Conservation (phyloP, 2,888 invertebrate species). For the Polietes domitor region DNA sequence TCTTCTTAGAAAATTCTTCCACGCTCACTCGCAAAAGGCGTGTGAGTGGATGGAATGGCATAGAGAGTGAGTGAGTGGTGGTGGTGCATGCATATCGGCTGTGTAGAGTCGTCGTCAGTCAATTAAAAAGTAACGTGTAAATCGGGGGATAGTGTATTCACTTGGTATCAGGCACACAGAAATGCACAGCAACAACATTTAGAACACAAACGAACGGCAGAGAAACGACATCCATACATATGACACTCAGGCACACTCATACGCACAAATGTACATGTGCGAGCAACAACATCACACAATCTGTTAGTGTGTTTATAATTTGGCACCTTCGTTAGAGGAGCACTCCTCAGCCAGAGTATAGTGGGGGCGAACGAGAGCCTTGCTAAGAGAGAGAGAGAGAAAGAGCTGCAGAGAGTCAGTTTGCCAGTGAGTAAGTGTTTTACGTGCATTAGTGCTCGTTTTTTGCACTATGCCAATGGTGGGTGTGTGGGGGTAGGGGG, state of each 20-base stretch:
- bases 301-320: not conserved
- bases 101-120: too few relatives aligned
- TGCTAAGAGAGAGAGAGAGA: not conserved
- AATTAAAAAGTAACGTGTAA: constrained; percentile 25
- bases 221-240: not conserved
- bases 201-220: constrained; percentile 8
- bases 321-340: constrained; percentile 10
- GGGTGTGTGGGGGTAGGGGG: not conserved
- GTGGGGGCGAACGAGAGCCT: not conserved
- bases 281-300: not conserved
- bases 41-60: too few relatives aligned
- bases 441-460: not conserved
- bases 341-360: not conserved
- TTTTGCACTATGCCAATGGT: not conserved
- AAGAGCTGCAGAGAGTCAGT: not conserved
- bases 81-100: too few relatives aligned
- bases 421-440: not conserved
- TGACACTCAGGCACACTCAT: not conserved
- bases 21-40: too few relatives aligned
- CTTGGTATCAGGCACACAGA: constrained; percentile 51
- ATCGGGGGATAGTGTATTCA: constrained; percentile 48
- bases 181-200: not conserved
- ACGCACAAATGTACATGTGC: not conserved
- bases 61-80: too few relatives aligned
- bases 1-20: too few relatives aligned